Evolutionary conservation across 2,113 vertebrate genomes (phyloP).

Genomic region (Mesembrinibis cayennensis): DNA sequence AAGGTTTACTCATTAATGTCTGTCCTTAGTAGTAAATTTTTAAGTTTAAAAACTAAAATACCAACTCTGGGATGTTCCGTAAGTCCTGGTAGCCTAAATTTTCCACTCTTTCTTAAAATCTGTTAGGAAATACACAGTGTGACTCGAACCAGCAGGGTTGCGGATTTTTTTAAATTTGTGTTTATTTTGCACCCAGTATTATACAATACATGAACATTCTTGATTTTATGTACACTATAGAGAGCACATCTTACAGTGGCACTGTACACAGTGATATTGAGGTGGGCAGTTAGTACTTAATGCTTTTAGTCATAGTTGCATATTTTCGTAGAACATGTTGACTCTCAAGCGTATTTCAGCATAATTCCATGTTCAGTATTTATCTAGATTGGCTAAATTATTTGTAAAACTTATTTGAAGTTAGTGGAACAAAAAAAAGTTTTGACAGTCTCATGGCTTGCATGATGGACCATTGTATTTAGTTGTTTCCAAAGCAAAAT

Average conservation of each 20-base stretch:
- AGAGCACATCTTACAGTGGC: background rate
- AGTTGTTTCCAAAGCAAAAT: constrained; percentile 37
- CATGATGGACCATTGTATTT: constrained; percentile 56
- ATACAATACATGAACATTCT: background rate
- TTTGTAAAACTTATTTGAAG: constrained; percentile 48
- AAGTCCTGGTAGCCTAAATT: background rate
- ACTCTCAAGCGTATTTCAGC: background rate
- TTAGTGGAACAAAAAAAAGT: constrained; percentile 52
- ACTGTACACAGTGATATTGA: background rate
- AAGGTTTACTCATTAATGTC: background rate
- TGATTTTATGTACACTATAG: background rate
- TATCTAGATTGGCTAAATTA: constrained; percentile 47
- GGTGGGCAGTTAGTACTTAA: constrained; percentile 33
- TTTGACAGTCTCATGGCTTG: constrained; percentile 36
- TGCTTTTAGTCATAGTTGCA: constrained; percentile 5
- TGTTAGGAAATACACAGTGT: background rate
- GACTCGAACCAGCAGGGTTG: background rate
- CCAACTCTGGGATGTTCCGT: background rate
- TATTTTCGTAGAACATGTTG: background rate
- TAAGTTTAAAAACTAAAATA: background rate
- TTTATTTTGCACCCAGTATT: background rate
- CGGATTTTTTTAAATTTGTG: background rate
- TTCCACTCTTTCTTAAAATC: background rate
- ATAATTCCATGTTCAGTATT: constrained; percentile 30
- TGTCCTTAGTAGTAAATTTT: background rate